Base-by-base conservation (phyloP, 1,140 invertebrate genomes). In the Calliopsis andreniformis region DNA sequence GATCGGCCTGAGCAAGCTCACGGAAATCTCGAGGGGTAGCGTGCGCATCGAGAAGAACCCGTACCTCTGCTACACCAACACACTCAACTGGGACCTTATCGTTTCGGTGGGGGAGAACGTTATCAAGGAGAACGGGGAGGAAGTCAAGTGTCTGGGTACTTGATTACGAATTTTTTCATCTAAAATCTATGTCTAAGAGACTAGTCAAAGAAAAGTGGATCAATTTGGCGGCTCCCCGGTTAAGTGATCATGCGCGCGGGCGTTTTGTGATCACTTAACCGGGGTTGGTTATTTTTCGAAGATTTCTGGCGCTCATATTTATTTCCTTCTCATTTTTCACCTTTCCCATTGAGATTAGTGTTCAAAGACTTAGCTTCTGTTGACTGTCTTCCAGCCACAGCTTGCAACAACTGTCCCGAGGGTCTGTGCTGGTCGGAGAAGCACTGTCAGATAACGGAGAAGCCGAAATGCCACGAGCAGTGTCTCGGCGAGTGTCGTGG, bases 21-120 rank as follows among this genome's bases (percentile, higher is more conserved):
- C 93, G 0, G 91, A 93, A 53, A 96, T 97, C 75, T 92, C 93
- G 45, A 92, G 94, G 49, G 96, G 96, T 3, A 92, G 92, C 16
- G 95, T 97, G 3, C 90, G 95, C 30, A 94, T 97, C 43, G 94
- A 95, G 76, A 94, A 95, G 78, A 97, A 97, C 91, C 93, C 94
- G 0, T 90, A 93, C 25, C 90, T 97, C 4, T 97, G 96, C 88
- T 96, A 95, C 87, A 92, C 95, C 5, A 91, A 94, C 51, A 95
- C 95, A 0, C 92, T 97, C n/a, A 93, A 96, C 84, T 97, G 96
- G 96, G 86, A 90, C 58, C 71, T 87, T 47, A 95, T 96, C 58
- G 92, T 93, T 2, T 90, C 89, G 7, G 89, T 90, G 8, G 89
- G 87, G 12, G 89, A 89, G 76, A 92, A 85, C 72, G 92, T 92